phyloP scores from a whole-genome alignment of 2,888 invertebrate species.

The Amphipyra tragopoginis region DNA sequence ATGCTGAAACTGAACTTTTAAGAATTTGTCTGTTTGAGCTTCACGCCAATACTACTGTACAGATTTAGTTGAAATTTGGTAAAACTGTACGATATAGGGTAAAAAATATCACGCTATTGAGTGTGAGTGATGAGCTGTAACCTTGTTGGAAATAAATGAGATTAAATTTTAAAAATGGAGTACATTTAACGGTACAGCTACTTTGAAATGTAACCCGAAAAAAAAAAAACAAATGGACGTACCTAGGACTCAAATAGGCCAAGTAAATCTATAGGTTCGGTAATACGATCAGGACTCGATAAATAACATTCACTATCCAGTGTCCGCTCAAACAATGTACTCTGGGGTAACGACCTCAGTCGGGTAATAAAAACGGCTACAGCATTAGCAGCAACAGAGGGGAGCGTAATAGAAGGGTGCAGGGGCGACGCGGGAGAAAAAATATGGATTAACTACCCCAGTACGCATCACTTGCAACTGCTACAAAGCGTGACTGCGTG shows the following conservation, averaged over 20 bases:
- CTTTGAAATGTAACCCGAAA: too few species aligned
- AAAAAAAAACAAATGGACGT: too few species aligned
- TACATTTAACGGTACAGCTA: too few species aligned
- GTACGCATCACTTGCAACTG: constrained; percentile 16
- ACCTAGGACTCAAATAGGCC: background rate
- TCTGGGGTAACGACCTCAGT: constrained; percentile 37
- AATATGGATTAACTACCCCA: constrained; percentile 42
- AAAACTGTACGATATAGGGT: too few species aligned
- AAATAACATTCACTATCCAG: constrained; percentile 17
- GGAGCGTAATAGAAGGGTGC: constrained; percentile 49
- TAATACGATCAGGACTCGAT: background rate
- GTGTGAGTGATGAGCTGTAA: too few species aligned
- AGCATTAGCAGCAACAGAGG: constrained; percentile 31
- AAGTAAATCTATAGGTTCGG: background rate
- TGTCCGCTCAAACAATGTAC: constrained; percentile 39
- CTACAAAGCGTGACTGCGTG: background rate
- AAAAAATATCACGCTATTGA: too few species aligned
- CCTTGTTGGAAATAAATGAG: too few species aligned
- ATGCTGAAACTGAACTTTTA: too few species aligned
- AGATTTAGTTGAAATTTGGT: too few species aligned
- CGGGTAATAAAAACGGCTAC: constrained; percentile 37
- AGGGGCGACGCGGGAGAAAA: constrained; percentile 34
- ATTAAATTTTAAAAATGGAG: too few species aligned
- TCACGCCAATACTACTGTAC: too few species aligned
- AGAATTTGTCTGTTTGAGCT: too few species aligned